Base-by-base conservation (phyloP, 2,113 vertebrate species). In the mouse (Mus musculus) region DNA sequence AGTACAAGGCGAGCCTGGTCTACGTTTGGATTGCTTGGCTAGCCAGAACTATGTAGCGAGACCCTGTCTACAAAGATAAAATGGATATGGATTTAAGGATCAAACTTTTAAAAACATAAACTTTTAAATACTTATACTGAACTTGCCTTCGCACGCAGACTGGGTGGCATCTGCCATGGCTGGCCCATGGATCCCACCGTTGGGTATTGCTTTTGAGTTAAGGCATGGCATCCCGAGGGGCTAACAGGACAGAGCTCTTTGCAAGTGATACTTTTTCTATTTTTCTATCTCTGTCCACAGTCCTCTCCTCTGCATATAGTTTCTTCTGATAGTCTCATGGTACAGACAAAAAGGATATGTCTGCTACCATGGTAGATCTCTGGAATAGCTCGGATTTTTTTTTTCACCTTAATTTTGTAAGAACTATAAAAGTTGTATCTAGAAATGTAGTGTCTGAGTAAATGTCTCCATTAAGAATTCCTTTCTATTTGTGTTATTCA, bases 171-270 rank as follows among this genome's bases (percentile, higher is more conserved):
- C 81, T 52, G 39, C 59, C 11, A 12, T 5, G 3, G 46, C 67
- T 96, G 93, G 67, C 89, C n/a, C 1, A 6, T 19, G 73, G 72
- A 65, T 75, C 65, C 61, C 71, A 69, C 59, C 88, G 33, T 76
- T 95, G 77, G 72, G 85, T 72, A 49, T 33, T 93, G 67, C 92
- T 97, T 95, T 86, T 92, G 78, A 91, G 63, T 87, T 73, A 97
- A 96, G 0, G 0, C 52, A 9, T 10, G 65, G 77, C 49, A 42
- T 97, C 86, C 61, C 10, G n/a, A 24, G 82, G 39, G 22, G 26
- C 87, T 56, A 59, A 49, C 76, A 76, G 28, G 26, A 30, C 26
- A 4, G 4, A 97, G 94, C 96, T 97, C 90, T 52, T 92, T 78
- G 72, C 26, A 56, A 95, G 63, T 36, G 86, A 90, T 91, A 87